These are phyloP conservation scores for Leptodactylus fuscus DNA, from an alignment of 2,113 vertebrate genomes.

Conservation along the genomic window DNA sequence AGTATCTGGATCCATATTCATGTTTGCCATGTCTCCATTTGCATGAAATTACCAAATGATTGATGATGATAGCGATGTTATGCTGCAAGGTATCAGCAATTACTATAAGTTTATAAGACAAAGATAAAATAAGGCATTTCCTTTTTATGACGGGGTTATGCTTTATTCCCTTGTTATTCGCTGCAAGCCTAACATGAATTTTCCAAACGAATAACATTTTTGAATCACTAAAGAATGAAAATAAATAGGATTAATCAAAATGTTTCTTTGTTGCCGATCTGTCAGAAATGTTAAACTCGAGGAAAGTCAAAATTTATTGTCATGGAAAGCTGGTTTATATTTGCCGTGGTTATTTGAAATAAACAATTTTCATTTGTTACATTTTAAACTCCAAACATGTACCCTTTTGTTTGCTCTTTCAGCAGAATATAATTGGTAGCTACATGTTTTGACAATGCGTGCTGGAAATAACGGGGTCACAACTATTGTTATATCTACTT, in stretches of 20 bases:
- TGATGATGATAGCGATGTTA: slow-evolving; percentile 56
- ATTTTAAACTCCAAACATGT: slow-evolving; percentile 14
- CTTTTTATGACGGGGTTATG: slow-evolving; percentile 35
- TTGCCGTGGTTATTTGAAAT: slow-evolving; percentile 35
- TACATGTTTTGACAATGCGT: background rate
- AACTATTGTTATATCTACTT: background rate
- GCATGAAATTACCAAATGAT: slow-evolving; percentile 57
- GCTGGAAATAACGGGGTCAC: background rate
- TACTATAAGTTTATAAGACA: slow-evolving; percentile 56
- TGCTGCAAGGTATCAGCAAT: slow-evolving; percentile 59
- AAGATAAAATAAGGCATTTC: slow-evolving; percentile 56
- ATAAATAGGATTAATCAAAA: slow-evolving; percentile 57
- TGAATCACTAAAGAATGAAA: slow-evolving; percentile 51
- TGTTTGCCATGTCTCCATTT: slow-evolving; percentile 48
- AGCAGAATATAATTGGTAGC: slow-evolving; percentile 11
- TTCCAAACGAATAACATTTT: slow-evolving; percentile 40
- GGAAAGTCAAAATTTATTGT: slow-evolving; percentile 28
- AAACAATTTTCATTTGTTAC: slow-evolving; percentile 40
- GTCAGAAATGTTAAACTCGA: slow-evolving; percentile 18
- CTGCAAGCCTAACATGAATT: slow-evolving; percentile 52
- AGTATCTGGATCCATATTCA: slow-evolving; percentile 38
- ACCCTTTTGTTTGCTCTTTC: background rate
- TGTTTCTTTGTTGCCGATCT: slow-evolving; percentile 46
- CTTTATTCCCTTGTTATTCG: slow-evolving; percentile 54
- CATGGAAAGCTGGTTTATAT: slow-evolving; percentile 39